These are phyloP conservation scores for Rhinichthys osculus DNA, from an alignment of 2,797 vertebrate genomes.

Conservation along the genomic window DNA sequence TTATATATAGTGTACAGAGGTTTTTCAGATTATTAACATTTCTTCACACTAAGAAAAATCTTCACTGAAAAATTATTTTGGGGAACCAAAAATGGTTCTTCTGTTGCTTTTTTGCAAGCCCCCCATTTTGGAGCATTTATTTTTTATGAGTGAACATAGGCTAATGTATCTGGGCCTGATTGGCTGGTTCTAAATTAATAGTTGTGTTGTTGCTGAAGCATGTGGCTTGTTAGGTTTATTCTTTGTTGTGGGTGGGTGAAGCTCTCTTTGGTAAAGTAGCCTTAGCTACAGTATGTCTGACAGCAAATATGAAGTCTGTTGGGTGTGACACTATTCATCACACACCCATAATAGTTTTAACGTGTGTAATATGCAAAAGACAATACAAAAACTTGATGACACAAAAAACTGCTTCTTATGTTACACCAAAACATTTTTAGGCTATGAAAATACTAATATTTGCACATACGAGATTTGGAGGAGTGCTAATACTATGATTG, in stretches of 20 bases:
- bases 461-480: not conserved
- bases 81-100: too few relatives aligned
- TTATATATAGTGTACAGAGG: not conserved
- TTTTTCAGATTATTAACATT: not conserved
- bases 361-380: not conserved
- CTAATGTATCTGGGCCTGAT: not conserved
- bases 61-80: too few relatives aligned
- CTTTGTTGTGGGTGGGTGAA: not conserved
- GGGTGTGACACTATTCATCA: slow-evolving; percentile 33
- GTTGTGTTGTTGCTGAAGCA: not conserved
- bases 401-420: not conserved
- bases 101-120: too few relatives aligned
- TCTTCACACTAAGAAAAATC: too few relatives aligned
- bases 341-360: slow-evolving; percentile 20
- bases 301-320: slow-evolving; percentile 37
- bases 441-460: not conserved
- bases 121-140: too few relatives aligned
- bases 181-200: not conserved
- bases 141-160: too few relatives aligned
- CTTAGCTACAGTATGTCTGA: not conserved
- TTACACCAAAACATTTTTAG: not conserved
- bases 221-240: slow-evolving; percentile 16
- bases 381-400: not conserved
- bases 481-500: not conserved
- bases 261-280: not conserved